Evolutionary conservation across 2,113 vertebrate species (phyloP), one percentile per base, ranked within the genome.

Genomic region (Meleagris gallopavo): DNA sequence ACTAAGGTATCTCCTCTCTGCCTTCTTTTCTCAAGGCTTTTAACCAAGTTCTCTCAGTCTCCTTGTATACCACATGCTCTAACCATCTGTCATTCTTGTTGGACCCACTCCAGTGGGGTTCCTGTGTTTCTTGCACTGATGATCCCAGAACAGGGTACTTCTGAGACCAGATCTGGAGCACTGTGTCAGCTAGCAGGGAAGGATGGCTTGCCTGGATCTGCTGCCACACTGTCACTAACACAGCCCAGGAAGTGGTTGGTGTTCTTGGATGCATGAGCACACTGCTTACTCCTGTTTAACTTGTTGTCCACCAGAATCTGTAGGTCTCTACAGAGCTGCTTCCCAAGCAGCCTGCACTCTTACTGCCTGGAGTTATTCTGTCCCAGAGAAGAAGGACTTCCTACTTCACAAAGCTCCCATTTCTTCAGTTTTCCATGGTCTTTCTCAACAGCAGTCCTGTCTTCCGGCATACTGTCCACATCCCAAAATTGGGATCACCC

Each of bases 91-190:
- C 24, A 55, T n/a, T 45, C 48, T 24, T 24, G 36, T 36, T 18
- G 11, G n/a, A 41, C 27, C 10, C 1, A 0, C 50, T 46, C 38
- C 57, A 36, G 5, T 5, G 14, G 14, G 3, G 4, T 46, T 58
- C 13, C 0, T 13, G 14, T 20, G 12, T 65, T 41, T 75, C 46
- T 20, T 41, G 10, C n/a, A 74, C 17, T 29, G 55, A 57, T 40
- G 40, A 77, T 58, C n/a, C n/a, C 48, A 75, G 43, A 83, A 75
- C 24, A 3, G 3, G 30, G 9, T n/a, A 41, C 12, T 25, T 38
- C 20, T 17, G 10, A 55, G 40, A 86, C 19, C 34, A 38, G 34
- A 18, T 7, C 41, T 45, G 40, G 62, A 75, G 16, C 29, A 34
- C 15, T 16, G 21, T 13, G n/a, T 48, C 30, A 75, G 7, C 36